phyloP scores from a whole-genome alignment of 2,888 invertebrate species.

The Drosophila niveifrons region DNA sequence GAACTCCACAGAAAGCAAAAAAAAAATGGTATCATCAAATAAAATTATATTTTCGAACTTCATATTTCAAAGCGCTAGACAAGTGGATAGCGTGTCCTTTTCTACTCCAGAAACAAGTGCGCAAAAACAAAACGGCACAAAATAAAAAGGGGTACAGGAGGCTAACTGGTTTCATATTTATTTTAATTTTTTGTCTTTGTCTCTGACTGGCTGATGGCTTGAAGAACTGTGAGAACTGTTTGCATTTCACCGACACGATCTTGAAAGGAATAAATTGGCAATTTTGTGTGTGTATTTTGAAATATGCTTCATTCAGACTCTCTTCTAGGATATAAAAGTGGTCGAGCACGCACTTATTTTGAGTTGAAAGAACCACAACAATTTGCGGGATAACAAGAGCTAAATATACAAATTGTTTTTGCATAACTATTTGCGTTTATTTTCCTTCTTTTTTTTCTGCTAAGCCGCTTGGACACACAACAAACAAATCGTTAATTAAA shows the following conservation, averaged over 20 bases:
- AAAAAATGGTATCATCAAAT: constrained; percentile 62
- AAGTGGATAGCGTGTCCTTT: constrained; percentile 74
- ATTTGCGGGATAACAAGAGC: constrained; percentile 39
- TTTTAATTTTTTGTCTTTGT: constrained; percentile 14
- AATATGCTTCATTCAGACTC: too few species aligned
- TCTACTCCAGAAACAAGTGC: constrained; percentile 51
- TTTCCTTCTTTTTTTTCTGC: constrained; percentile 1
- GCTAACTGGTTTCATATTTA: constrained; percentile 39
- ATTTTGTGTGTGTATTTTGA: not conserved
- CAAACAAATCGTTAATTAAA: constrained; percentile 43
- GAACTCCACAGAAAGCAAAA: not conserved
- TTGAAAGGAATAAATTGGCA: not conserved
- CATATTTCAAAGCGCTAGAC: constrained; percentile 75
- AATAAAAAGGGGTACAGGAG: constrained; percentile 6
- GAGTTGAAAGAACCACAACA: constrained; percentile 20
- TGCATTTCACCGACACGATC: constrained; percentile 8
- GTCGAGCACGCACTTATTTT: not conserved
- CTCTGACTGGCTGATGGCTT: constrained; percentile 12
- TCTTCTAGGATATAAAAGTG: not conserved
- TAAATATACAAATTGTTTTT: constrained; percentile 31
- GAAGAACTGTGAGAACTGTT: constrained; percentile 20
- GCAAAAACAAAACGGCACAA: constrained; percentile 2
- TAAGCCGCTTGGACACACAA: not conserved
- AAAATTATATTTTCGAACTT: constrained; percentile 81
- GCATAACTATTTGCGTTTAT: not conserved